A percentile compares a stretch with the other conserved stretches of the same genome.
These are phyloP conservation scores for Noturus placidus DNA, from an alignment of 2,113 vertebrate genomes.

Conservation along the genomic window DNA sequence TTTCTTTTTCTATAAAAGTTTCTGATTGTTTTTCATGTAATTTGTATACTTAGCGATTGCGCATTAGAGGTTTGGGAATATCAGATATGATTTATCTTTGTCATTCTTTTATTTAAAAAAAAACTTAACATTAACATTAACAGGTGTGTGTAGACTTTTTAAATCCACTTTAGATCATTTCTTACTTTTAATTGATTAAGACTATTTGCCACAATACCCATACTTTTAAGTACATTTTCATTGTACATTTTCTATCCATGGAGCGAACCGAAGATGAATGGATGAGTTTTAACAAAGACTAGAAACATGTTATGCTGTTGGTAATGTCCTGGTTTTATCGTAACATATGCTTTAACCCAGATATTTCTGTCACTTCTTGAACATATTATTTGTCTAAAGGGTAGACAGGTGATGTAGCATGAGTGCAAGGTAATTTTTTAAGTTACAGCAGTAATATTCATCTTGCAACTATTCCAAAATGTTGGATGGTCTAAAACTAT, in stretches of 20 bases:
- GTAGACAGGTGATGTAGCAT: background rate
- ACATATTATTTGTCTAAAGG: background rate
- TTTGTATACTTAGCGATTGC: too few species aligned
- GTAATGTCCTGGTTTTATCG: background rate
- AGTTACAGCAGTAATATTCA: background rate
- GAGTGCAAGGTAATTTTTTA: too few species aligned
- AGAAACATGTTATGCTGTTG: background rate
- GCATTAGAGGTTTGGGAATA: too few species aligned
- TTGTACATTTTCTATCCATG: background rate
- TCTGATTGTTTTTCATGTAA: too few species aligned
- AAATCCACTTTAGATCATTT: background rate
- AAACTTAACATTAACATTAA: too few species aligned
- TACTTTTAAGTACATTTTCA: background rate
- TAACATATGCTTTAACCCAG: background rate
- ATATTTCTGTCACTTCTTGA: background rate
- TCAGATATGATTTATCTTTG: too few species aligned
- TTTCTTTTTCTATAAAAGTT: too few species aligned
- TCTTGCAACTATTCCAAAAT: background rate
- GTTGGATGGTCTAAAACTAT: background rate
- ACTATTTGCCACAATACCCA: too few species aligned
- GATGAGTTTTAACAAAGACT: background rate
- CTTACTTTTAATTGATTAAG: too few species aligned
- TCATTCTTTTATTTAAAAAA: too few species aligned
- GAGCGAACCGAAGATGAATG: background rate
- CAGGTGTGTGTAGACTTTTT: too few species aligned